Evolutionary conservation across 2,888 invertebrate species (phyloP), one percentile per base, ranked within the genome.

Genomic region (Lepidocyrtoides sp.): DNA sequence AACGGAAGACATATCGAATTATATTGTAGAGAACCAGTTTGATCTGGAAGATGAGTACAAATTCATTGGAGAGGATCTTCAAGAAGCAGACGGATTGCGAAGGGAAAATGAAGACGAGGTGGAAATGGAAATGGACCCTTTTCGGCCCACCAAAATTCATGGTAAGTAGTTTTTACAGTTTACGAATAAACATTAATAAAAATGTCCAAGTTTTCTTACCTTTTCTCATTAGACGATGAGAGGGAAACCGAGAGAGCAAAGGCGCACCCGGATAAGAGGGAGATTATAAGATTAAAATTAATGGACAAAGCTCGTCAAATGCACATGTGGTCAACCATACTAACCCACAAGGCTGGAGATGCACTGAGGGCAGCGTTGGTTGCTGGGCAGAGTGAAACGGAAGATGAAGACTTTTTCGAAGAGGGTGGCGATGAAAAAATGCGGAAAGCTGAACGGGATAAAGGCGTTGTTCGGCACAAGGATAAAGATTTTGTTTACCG

Each of bases 401-500:
- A 92, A n/a, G 92, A 90, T 44, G 90, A 90, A 75, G 87, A 92
- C n/a, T 77, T 26, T 23, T 66, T 44, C 4, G 92, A 90, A 57
- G 90, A 91, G 44, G 75, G 85, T 8, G 60, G 32, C 0, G 88
- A 87, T 20, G 83, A 77, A 44, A 0, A 36, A 1, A 79, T 23
- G 4, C 17, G 86, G 17, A 83, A 66, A 20, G 66, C 69, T 36
- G 77, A 77, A 17, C 57, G 36, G 29, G 60, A 84, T 20, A 90
- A 91, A 29, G 82, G 87, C 3, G 48, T 69, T 0, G 54, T 87
- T 23, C 83, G 54, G 1, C 69, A 77, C 41, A 91, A 91, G 29
- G 92, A 92, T 12, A 87, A 90, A 14, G 90, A 92, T 66, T 92
- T 87, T 57, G 81, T 91, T 0, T 92, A 91, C 57, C 54, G 86